Base-by-base conservation (phyloP, 1,140 invertebrate species). In the Calephelis nemesis region DNA sequence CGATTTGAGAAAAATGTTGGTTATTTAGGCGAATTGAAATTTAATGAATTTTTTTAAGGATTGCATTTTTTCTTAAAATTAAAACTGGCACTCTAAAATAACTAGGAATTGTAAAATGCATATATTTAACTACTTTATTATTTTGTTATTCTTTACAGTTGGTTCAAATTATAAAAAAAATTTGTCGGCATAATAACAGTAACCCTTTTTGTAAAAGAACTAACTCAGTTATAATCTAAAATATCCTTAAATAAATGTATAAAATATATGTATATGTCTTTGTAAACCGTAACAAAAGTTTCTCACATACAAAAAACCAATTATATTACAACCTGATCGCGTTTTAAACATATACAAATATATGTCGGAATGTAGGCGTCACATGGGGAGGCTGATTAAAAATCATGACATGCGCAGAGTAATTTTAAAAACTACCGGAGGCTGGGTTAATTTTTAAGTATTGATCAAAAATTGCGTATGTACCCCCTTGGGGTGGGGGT, bases 361-460 rank as follows among this genome's bases (percentile, higher is more conserved):
- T 72, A 72, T 81, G 74, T 76, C 70, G 69, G 72, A 65, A 69
- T 76, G 83, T 82, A 84, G 83, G 82, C 83, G 85, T 83, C 77
- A 81, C 81, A 81, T 79, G 75, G 81, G 78, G 82, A 42, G 75
- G 78, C 63, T 87, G 84, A 88, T 88, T 88, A 85, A 87, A 88
- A 85, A 82, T 82, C 87, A 90, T 86, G 87, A 90, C 85, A 90
- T 90, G 87, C 87, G 87, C 87, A 90, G 85, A 86, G 76, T 90
- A 85, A 86, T 85, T 90, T 45, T 85, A 89, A 88, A 89, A 89
- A 89, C 87, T 89, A 89, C 77, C 79, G 81, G 81, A 83, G 83
- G 85, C 73, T 79, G 84, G 85, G 84, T 89, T 89, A 89, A 89
- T 89, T 89, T 89, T 89, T 89, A 89, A 89, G 85, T 89, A 89